These are phyloP conservation scores for Sebastes vulpes DNA, from an alignment of 2,797 vertebrate species.

Conservation along the genomic window DNA sequence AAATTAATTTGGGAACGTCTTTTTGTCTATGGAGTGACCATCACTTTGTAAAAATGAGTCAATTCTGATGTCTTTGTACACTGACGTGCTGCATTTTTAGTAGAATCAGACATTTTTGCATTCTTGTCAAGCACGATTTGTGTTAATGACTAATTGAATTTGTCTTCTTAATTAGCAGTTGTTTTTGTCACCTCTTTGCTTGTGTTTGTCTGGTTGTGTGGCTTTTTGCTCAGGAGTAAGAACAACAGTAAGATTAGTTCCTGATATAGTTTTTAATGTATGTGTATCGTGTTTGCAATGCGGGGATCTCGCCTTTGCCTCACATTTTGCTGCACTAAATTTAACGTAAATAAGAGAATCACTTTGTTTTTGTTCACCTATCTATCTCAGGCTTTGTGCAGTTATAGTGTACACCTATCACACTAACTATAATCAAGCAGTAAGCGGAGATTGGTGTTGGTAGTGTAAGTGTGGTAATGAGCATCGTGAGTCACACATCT, in stretches of 20 bases:
- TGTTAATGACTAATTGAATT: neutral
- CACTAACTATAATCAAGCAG: neutral
- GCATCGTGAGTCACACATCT: conserved; percentile 12
- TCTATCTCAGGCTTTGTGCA: neutral
- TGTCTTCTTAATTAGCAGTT: neutral
- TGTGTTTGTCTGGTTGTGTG: neutral
- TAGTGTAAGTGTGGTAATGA: neutral
- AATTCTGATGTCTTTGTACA: neutral
- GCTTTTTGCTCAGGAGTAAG: neutral
- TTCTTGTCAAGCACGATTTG: neutral
- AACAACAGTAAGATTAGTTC: neutral
- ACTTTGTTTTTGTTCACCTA: neutral
- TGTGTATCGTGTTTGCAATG: neutral
- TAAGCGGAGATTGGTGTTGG: neutral
- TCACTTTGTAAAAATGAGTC: neutral
- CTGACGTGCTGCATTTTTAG: neutral
- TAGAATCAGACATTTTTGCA: neutral
- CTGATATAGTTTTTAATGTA: neutral
- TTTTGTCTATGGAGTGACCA: neutral
- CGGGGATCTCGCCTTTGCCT: neutral
- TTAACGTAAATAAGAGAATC: neutral
- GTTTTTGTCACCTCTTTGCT: neutral
- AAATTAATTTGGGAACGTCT: neutral
- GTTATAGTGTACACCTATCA: neutral
- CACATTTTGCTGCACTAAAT: neutral